Base-by-base conservation (phyloP, 2,888 invertebrate genomes). In the Patella ulyssiponensis region DNA sequence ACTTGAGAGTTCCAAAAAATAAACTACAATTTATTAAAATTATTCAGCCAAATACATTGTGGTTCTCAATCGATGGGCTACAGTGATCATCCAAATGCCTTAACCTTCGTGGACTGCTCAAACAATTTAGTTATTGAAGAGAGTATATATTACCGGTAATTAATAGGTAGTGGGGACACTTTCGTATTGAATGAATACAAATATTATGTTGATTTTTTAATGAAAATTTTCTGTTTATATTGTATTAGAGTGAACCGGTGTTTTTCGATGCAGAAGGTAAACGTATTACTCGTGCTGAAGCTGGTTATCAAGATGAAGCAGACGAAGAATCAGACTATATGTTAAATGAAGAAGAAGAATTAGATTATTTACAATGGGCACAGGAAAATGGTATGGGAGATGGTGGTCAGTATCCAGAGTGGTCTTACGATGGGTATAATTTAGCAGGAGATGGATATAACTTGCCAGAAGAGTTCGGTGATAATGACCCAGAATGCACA, bases 201-300 rank as follows among this genome's bases (percentile, higher is more conserved):
- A 7, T 9, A 44, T 44, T 44, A 44, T 44, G 7, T 44, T 44
- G 44, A 44, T 44, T 44, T 44, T 44, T 44, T 44, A 44, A 44
- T 44, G n/a, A 1, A 9, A 44, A 0, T 7, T 44, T 44, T 44
- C 44, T 44, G 9, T 44, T 44, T 44, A 23, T 64, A 27, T 75
- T 54, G 27, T 81, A 85, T 52, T 81, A 87, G 86, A 82, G 84
- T 81, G 88, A 88, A 76, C 87, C 89, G 74, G 82, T 88, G 74
- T 89, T 88, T 80, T 89, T 86, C 80, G 84, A 88, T 79, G 75
- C 76, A 9, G 64, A 81, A 70, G 88, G 88, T 4, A 83, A 86
- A 76, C 83, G 84, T n/a, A 87, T 88, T 72, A 83, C 82, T 4
- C 81, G 87, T 44, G 84, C 84, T 77, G 86, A 89, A 78, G 88